These are phyloP conservation scores for Bilobella aurantiaca DNA, from an alignment of 1,140 invertebrate genomes.

Conservation along the genomic window DNA sequence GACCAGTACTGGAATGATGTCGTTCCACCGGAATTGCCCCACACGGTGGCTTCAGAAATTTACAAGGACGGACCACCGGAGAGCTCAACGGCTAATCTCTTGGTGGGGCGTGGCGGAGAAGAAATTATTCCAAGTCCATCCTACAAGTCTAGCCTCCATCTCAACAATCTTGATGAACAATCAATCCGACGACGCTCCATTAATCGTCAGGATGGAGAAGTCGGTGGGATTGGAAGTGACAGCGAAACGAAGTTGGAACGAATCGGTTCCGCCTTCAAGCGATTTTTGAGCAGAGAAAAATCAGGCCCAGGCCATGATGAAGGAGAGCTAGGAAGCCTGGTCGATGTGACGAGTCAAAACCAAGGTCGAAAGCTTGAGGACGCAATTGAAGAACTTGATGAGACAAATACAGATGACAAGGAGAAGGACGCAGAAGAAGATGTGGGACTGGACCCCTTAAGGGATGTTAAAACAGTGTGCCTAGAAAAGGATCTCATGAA, in stretches of 20 bases:
- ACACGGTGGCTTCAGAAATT: slow-evolving; percentile 65
- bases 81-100: slow-evolving; percentile 71
- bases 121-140: slow-evolving; percentile 22
- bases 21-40: slow-evolving; percentile 69
- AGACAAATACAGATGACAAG: not conserved
- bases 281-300: not conserved
- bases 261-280: not conserved
- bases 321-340: not conserved
- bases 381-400: not conserved
- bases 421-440: not conserved
- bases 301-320: not conserved
- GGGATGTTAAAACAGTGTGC: not conserved
- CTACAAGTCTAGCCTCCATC: not conserved
- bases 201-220: not conserved
- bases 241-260: not conserved
- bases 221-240: not conserved
- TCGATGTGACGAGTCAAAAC: not conserved
- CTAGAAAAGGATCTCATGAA: not conserved
- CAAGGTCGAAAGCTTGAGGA: not conserved
- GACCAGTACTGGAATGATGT: slow-evolving; percentile 85
- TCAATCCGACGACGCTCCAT: not conserved
- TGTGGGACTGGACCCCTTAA: not conserved
- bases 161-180: not conserved
- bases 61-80: slow-evolving; percentile 67
- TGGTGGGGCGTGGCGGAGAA: slow-evolving; percentile 48